phyloP scores from a whole-genome alignment of 2,797 vertebrate species.

The Erithacus rubecula region DNA sequence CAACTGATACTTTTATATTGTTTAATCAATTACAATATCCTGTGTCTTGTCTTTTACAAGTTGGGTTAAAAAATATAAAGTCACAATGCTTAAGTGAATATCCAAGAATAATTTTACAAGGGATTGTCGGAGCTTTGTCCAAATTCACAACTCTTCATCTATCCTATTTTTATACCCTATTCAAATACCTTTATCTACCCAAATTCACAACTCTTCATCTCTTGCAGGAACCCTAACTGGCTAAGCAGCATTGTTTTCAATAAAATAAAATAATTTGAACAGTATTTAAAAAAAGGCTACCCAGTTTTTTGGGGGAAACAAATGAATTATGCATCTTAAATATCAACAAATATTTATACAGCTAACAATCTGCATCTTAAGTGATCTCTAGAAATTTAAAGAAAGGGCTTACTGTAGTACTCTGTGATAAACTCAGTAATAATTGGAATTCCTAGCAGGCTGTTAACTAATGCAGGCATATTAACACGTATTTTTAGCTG shows the following conservation, averaged over 20 bases:
- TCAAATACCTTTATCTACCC: neutral
- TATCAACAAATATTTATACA: constrained; percentile 70
- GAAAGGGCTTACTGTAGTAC: constrained; percentile 31
- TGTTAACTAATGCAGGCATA: constrained; percentile 71
- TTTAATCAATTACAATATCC: neutral
- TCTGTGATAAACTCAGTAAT: constrained; percentile 64
- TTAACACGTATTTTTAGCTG: constrained; percentile 67
- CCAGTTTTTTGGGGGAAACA: constrained; percentile 36
- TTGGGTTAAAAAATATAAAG: neutral
- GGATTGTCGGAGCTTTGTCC: neutral
- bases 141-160: neutral
- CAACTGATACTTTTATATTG: neutral
- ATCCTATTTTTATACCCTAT: neutral
- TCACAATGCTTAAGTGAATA: neutral
- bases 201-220: neutral
- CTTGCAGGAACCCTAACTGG: neutral
- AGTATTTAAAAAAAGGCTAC: constrained; percentile 1
- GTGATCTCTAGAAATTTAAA: constrained; percentile 64
- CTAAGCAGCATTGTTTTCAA: neutral
- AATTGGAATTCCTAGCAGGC: constrained; percentile 71
- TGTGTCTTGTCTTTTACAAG: neutral
- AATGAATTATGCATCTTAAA: constrained; percentile 66
- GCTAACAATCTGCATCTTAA: constrained; percentile 64
- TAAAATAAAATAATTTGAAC: neutral
- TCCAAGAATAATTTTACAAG: neutral